Conservation (phyloP, 2,113 vertebrate species). For the Pygoscelis antarcticus region DNA sequence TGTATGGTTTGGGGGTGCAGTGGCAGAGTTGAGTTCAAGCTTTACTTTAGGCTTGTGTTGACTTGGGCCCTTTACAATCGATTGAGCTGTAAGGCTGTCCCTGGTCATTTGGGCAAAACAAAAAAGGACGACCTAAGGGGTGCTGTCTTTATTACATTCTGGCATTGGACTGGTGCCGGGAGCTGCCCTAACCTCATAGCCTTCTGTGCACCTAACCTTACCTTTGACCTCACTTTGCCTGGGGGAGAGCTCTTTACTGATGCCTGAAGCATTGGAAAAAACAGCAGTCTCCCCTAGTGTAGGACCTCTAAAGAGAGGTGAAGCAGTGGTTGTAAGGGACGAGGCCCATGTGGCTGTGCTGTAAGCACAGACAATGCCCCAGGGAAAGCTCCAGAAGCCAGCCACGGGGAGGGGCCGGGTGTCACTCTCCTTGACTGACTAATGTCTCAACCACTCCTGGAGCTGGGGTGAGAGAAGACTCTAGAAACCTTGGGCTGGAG, state of each 20-base stretch:
- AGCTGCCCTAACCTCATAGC: not conserved
- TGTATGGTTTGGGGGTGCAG: not conserved
- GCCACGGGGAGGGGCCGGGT: too few relatives aligned
- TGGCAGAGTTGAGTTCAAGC: not conserved
- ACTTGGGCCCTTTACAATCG: not conserved
- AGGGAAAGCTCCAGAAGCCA: too few relatives aligned
- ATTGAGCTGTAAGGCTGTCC: not conserved
- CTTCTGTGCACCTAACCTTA: not conserved
- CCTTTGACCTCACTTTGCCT: not conserved
- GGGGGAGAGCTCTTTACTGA: not conserved
- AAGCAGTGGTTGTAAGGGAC: not conserved
- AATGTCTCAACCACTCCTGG: too few relatives aligned
- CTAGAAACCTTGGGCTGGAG: too few relatives aligned
- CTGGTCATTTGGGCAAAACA: not conserved
- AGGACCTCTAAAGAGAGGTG: not conserved
- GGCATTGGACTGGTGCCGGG: not conserved
- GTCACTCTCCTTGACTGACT: too few relatives aligned
- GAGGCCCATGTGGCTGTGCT: too few relatives aligned
- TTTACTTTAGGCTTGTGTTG: not conserved
- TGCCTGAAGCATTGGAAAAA: not conserved
- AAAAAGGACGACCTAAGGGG: not conserved
- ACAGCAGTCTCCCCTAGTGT: not conserved
- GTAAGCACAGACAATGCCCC: too few relatives aligned
- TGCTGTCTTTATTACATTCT: not conserved
- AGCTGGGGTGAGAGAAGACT: too few relatives aligned